phyloP scores from a whole-genome alignment of 2,797 vertebrate genomes.

The Rallus crepitans region DNA sequence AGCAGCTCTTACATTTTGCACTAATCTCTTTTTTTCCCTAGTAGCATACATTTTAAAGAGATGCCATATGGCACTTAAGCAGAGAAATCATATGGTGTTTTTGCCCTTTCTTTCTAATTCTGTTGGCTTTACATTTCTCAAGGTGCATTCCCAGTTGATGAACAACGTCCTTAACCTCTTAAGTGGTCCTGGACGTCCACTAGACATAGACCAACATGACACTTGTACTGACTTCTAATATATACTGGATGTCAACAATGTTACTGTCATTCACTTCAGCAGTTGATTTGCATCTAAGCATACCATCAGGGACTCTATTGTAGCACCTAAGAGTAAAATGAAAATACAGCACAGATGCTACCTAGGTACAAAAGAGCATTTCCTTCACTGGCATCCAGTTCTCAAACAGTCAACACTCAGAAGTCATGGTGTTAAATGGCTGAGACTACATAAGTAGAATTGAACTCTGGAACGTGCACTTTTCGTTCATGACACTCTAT shows the following conservation, averaged over 20 bases:
- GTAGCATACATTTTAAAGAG: slow-evolving; percentile 50
- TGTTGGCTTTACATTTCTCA: slow-evolving; percentile 49
- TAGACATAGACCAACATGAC: slow-evolving; percentile 28
- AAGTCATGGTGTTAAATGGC: neutral
- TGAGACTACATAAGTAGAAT: neutral
- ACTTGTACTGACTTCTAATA: slow-evolving; percentile 44
- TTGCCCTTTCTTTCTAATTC: slow-evolving; percentile 59
- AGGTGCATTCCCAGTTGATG: slow-evolving; percentile 41
- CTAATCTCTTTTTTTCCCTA: slow-evolving; percentile 19
- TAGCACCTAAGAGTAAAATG: slow-evolving; percentile 14
- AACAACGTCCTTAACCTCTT: slow-evolving; percentile 65
- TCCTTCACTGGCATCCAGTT: neutral
- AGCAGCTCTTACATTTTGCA: slow-evolving; percentile 61
- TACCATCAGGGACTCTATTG: neutral
- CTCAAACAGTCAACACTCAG: neutral
- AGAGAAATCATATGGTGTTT: slow-evolving; percentile 38
- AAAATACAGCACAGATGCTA: neutral
- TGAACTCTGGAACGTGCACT: neutral
- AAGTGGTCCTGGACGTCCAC: slow-evolving; percentile 47
- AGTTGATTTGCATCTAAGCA: slow-evolving; percentile 58
- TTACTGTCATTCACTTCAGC: slow-evolving; percentile 28
- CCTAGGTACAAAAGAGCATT: neutral
- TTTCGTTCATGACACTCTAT: neutral
- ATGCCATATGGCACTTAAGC: slow-evolving; percentile 64
- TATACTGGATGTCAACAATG: slow-evolving; percentile 18